Evolutionary conservation across 2,113 vertebrate genomes (phyloP).

Genomic region (Chionomys nivalis): DNA sequence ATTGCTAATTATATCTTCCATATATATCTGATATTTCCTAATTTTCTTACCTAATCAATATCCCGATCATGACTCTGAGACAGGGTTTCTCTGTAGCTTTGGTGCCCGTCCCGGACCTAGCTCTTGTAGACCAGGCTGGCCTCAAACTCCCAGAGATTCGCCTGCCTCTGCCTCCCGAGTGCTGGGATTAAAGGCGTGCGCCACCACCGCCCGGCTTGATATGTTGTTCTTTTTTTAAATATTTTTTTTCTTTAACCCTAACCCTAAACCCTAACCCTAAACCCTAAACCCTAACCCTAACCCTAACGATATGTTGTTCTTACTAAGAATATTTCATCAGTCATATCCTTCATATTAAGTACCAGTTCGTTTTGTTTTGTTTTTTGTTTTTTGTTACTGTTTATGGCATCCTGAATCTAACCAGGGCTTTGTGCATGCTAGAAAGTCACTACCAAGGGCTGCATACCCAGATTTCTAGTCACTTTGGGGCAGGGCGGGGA

Average conservation of each 20-base stretch:
- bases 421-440: background rate
- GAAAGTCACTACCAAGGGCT: background rate
- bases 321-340: conserved; percentile 27
- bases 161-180: too few species aligned
- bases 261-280: too few species aligned
- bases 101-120: too few species aligned
- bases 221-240: too few species aligned
- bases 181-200: too few species aligned
- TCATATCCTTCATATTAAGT: background rate
- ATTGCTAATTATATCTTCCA: background rate
- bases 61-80: background rate
- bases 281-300: too few species aligned
- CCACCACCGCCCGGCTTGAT: too few species aligned
- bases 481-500: background rate
- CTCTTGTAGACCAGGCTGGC: too few species aligned
- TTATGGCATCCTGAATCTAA: background rate
- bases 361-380: background rate
- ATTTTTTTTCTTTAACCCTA: too few species aligned
- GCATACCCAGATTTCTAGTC: background rate
- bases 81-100: too few species aligned
- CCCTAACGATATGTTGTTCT: background rate
- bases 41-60: background rate
- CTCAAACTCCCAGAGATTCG: too few species aligned
- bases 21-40: background rate
- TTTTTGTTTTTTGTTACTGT: background rate